Evolutionary conservation across 1,140 invertebrate genomes (phyloP).

Genomic region (Solen grandis): DNA sequence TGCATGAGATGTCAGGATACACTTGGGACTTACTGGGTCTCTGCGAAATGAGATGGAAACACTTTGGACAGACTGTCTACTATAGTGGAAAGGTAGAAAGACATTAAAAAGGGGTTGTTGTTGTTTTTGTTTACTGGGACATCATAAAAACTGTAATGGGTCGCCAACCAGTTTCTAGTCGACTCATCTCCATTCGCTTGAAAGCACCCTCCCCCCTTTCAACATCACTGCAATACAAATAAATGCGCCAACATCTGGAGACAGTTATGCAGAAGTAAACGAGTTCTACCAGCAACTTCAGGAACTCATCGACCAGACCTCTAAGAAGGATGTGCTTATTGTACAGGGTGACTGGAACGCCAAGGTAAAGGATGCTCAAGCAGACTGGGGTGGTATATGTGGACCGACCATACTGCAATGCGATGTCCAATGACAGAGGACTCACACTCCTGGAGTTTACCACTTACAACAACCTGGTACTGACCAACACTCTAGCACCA

Average conservation of each 20-base stretch:
- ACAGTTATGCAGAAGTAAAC: slow-evolving; percentile 22
- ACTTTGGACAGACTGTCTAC: too few species aligned
- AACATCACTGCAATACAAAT: too few species aligned
- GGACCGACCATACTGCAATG: neutral
- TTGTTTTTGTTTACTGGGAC: slow-evolving; percentile 37
- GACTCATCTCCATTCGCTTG: slow-evolving; percentile 47
- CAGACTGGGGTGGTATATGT: slow-evolving; percentile 16
- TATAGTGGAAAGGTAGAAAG: too few species aligned
- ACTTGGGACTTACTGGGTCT: too few species aligned
- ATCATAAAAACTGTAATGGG: slow-evolving; percentile 21
- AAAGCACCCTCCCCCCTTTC: too few species aligned
- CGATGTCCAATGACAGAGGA: neutral
- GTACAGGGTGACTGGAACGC: slow-evolving; percentile 58
- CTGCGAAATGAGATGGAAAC: too few species aligned
- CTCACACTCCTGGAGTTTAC: neutral
- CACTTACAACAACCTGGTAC: neutral
- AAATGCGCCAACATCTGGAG: too few species aligned
- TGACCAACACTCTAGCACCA: slow-evolving; percentile 12
- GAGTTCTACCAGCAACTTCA: slow-evolving; percentile 12
- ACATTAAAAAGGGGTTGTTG: slow-evolving; percentile 24
- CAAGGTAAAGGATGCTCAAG: slow-evolving; percentile 44
- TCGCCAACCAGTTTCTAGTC: slow-evolving; percentile 44
- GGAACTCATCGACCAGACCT: slow-evolving; percentile 2
- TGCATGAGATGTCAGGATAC: too few species aligned
- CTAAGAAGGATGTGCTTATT: slow-evolving; percentile 47